Evolutionary conservation across 2,888 invertebrate species (phyloP), one percentile per base, ranked within the genome.

Genomic region (Drosophila robusta): DNA sequence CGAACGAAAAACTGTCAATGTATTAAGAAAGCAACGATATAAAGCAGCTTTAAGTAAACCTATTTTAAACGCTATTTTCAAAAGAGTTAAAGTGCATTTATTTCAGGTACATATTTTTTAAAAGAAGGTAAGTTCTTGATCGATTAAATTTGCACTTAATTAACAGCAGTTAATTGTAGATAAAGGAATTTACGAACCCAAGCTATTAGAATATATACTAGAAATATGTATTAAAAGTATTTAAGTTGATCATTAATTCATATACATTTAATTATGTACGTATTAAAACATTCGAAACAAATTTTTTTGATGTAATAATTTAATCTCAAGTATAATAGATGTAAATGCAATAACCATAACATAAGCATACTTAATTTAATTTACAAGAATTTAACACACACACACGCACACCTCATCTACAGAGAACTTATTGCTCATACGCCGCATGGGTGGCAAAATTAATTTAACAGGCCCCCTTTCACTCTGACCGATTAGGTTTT

Each of bases 331-430:
- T 46, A 16, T 44, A 56, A 70, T 65, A 11, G 51, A 66, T 61
- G 66, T 51, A 52, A 64, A 77, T 70, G 55, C 39, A 61, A 62
- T 67, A 55, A 61, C 14, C 64, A 57, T 49, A 75, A 63, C 64
- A 57, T 49, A 75, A 63, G 55, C 65, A 70, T 62, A 63, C 56
- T 74, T 70, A 63, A 65, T 68, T 70, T 65, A 44, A 70, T 65
- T 46, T 67, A 49, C 29, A 32, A 70, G 63, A 44, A 61, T 54
- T 65, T 49, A 65, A 50, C 49, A 38, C 51, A 64, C 42, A 52
- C 56, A 16, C 32, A 5, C 2, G 3, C n/a, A 56, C 7, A 14
- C 38, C n/a, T n/a, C n/a, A n/a, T 38, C 1, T 39, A 39, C 41
- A 16, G 26, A 36, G 42, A 36, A 14, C 36, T 22, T 14, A 50